A percentile compares a stretch with the other conserved stretches of the same genome.
Conservation (phyloP, 1,140 invertebrate species). For the Nephila pilipes region DNA sequence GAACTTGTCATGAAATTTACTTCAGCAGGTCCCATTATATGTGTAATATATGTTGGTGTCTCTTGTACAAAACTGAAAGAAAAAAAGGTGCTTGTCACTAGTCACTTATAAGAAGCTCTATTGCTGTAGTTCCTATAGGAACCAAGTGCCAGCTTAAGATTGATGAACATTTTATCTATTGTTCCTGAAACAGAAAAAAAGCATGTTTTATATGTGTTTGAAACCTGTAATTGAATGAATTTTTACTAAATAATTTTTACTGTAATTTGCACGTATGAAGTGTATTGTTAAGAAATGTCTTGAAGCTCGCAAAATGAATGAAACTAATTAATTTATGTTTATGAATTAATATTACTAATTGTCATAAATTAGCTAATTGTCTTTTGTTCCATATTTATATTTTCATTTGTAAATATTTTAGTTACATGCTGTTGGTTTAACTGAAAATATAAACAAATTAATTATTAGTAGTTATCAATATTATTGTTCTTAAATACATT, state of each 20-base stretch:
- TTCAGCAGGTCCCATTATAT: background rate
- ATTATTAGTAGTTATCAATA: too few species aligned
- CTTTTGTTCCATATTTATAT: too few species aligned
- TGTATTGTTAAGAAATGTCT: background rate
- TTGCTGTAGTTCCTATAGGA: slow-evolving; percentile 71
- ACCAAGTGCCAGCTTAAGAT: slow-evolving; percentile 69
- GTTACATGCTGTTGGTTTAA: too few species aligned
- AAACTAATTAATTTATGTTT: too few species aligned
- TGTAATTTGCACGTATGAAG: background rate
- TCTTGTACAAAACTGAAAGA: slow-evolving; percentile 48
- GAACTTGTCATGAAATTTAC: background rate
- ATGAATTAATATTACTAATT: too few species aligned
- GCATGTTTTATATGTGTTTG: background rate
- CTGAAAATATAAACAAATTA: too few species aligned
- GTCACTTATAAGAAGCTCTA: slow-evolving; percentile 55
- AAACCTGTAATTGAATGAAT: background rate
- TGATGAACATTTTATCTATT: slow-evolving; percentile 23
- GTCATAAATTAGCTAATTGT: too few species aligned
- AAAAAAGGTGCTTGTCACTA: slow-evolving; percentile 70
- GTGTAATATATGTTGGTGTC: slow-evolving; percentile 39
- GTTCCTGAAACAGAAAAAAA: slow-evolving; percentile 41
- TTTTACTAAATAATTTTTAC: background rate
- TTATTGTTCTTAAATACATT: too few species aligned
- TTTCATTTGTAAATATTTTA: too few species aligned
- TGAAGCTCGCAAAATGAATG: background rate